Evolutionary conservation across 2,888 invertebrate genomes (phyloP), one percentile per base, ranked within the genome.

Genomic region (Dicycla oo): DNA sequence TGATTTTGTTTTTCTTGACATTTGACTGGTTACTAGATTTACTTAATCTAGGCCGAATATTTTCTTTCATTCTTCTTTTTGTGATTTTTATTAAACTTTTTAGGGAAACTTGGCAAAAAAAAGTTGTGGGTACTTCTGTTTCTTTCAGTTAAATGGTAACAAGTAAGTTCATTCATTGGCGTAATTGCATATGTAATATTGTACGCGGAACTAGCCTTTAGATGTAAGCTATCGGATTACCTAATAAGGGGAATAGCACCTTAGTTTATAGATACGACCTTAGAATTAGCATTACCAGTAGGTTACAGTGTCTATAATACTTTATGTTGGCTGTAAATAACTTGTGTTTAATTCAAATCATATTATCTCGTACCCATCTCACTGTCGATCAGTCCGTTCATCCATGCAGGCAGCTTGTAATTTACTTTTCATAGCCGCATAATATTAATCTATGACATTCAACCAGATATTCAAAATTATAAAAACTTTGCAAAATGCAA

Each of bases 131-230:
- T 51, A 15, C 23, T 51, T 23, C 23, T 51, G 11, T 13, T 51
- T 51, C 51, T 51, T 51, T 51, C 11, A 51, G 13, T 51, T 51
- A 11, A 51, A 23, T 51, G 23, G 23, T 26, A 15, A 7, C 53
- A 53, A 15, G 53, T 23, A 23, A 49, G 23, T 51, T 51, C 13
- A 15, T 51, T 53, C 63, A 72, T 57, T 58, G 30, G 38, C 49
- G 73, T 76, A 69, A 76, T 81, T 79, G 70, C 56, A 75, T 45
- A 51, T 34, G 49, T 60, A 67, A 64, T 69, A 81, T 60, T 68
- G 63, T 45, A 77, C 40, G 26, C 73, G 73, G 81, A 81, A 77
- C 49, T 69, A 47, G 53, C 49, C 63, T 73, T 47, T 66, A 63
- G 18, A 72, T 69, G 56, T 34, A 43, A 60, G 45, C 13, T 58